Base-by-base conservation (phyloP, 2,888 invertebrate genomes). In the Epiblema foenella region DNA sequence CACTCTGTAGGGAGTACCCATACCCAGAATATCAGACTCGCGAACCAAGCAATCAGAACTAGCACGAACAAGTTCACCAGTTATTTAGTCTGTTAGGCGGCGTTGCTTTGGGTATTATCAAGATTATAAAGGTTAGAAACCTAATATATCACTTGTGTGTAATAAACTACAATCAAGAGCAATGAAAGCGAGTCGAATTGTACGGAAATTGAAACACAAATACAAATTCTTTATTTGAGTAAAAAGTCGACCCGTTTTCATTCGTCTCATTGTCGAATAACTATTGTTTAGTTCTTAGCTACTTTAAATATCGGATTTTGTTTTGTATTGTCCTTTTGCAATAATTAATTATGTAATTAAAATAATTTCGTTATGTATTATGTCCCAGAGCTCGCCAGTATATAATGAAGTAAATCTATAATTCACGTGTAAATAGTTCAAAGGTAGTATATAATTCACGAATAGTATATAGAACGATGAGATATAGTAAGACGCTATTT, bases 371-470 rank as follows among this genome's bases (percentile, higher is more conserved):
- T 29, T 29, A 29, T 56, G 29, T 56, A 24, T 37, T 52, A 33
- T 52, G 7, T 17, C 10, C 64, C 64, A 39, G 54, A 64, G 64
- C 64, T 20, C 52, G 52, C 39, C 39, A n/a, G 39, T 62, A 39
- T 49, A 10, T 63, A 64, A 54, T 64, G 56, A 62, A 56, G n/a
- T 20, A 69, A 68, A 68, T 68, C 20, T 64, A 69, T 69, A 52
- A 65, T 70, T 60, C 39, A n/a, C 17, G 52, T 70, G 70, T 70
- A 70, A 70, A 70, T 70, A 70, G 59, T 70, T 66, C 65, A 60
- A 54, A 70, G n/a, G 56, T 62, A 62, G 60, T 29, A 42, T 69
- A 63, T 69, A 69, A 49, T 24, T 56, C 39, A 42, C 20, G 56
- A 20, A 68, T 70, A 66, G 60, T 70, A 56, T 70, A 60, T 66